A percentile compares a stretch with the other conserved stretches of the same genome.
Conservation (phyloP, 2,797 vertebrate genomes). For the Adrianichthys oophorus region DNA sequence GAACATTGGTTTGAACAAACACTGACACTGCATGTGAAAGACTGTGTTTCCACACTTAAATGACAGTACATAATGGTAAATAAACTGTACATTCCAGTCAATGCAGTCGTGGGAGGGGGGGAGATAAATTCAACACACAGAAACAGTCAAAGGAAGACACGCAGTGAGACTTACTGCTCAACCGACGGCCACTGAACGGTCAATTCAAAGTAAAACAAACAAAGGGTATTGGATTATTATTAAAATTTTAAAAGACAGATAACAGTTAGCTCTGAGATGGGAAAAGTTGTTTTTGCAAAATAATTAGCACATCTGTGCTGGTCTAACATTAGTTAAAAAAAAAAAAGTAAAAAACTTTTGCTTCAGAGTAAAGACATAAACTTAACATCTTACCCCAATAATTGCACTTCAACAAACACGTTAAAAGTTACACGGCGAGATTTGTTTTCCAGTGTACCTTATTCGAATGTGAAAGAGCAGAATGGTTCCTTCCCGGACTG, state of each 20-base stretch:
- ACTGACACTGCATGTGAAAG: conserved; percentile 65
- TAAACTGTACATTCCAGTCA: conserved; percentile 66
- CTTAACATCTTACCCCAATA: too few species aligned
- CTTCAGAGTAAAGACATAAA: too few species aligned
- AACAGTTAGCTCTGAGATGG: conserved; percentile 2
- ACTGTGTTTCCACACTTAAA: conserved; percentile 51
- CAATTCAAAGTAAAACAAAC: conserved; percentile 69
- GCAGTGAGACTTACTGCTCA: conserved; percentile 79
- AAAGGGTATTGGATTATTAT: conserved; percentile 70
- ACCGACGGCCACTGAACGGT: conserved; percentile 80
- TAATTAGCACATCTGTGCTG: too few species aligned
- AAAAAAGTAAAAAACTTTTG: too few species aligned
- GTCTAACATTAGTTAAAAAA: too few species aligned
- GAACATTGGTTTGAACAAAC: conserved; percentile 65
- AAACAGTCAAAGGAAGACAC: conserved; percentile 50
- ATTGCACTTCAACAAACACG: too few species aligned
- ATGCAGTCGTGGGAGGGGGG: conserved; percentile 57
- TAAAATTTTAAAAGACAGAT: conserved; percentile 39
- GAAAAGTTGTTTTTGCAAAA: too few species aligned
- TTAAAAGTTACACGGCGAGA: too few species aligned
- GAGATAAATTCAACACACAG: conserved; percentile 62
- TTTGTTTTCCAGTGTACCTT: conserved; percentile 66
- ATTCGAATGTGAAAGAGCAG: conserved; percentile 73
- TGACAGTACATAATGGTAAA: conserved; percentile 54
- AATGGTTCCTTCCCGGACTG: conserved; percentile 87